phyloP scores from a whole-genome alignment of 2,113 vertebrate genomes.

The Sigmodon hispidus region DNA sequence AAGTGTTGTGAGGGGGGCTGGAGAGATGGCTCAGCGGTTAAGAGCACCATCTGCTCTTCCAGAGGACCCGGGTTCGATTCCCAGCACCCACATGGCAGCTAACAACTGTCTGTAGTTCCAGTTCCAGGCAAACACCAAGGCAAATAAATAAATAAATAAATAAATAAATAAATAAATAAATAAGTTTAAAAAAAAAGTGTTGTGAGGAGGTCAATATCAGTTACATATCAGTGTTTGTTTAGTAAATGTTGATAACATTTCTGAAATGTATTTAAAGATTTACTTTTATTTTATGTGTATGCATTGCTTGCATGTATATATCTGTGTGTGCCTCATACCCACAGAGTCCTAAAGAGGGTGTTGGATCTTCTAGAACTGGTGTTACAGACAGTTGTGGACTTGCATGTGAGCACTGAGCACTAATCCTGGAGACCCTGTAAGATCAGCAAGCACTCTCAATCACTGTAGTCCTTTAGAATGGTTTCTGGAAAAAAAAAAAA shows the following conservation, averaged over 20 bases:
- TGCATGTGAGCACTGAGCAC: neutral
- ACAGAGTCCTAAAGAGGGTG: neutral
- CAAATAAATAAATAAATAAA: too few relatives aligned
- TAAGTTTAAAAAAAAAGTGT: too few relatives aligned
- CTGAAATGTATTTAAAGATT: neutral
- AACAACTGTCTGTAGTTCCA: too few relatives aligned
- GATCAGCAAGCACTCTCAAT: neutral
- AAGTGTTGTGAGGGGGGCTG: neutral
- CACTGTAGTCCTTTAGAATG: neutral
- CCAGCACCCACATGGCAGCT: too few relatives aligned
- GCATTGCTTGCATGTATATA: neutral
- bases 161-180: too few relatives aligned
- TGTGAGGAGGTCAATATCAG: neutral
- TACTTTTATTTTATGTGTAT: neutral
- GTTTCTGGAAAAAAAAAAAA: neutral
- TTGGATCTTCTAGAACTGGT: neutral
- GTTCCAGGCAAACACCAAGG: too few relatives aligned
- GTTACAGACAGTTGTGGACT: neutral
- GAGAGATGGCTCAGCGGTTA: too few relatives aligned
- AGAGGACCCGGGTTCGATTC: too few relatives aligned
- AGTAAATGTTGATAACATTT: neutral
- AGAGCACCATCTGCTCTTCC: too few relatives aligned
- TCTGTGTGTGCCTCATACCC: neutral
- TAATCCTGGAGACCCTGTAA: neutral
- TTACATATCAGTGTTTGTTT: neutral